Conservation (phyloP, 2,113 vertebrate genomes). For the Cricetomys ansorgei region DNA sequence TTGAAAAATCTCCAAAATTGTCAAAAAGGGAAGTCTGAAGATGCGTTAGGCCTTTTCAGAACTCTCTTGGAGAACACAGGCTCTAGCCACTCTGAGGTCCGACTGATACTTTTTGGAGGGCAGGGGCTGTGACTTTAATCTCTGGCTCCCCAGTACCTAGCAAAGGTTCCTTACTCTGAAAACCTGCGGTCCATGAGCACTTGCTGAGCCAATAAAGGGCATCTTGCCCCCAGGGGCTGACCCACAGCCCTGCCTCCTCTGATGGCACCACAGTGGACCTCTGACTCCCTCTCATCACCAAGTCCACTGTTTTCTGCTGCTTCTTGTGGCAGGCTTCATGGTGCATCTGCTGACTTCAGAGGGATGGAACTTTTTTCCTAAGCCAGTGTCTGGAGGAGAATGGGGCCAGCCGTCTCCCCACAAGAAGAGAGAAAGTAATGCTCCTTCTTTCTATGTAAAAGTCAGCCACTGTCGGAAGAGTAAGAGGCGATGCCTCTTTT, state of each 20-base stretch:
- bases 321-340: background rate
- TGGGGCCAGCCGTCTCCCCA: background rate
- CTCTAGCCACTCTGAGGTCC: background rate
- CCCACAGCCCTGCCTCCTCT: background rate
- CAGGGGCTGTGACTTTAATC: background rate
- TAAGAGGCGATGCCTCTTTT: background rate
- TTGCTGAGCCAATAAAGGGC: background rate
- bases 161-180: background rate
- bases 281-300: background rate
- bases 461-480: background rate
- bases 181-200: background rate
- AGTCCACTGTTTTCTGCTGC: background rate
- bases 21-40: slow-evolving; percentile 39
- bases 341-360: slow-evolving; percentile 24
- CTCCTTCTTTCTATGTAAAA: slow-evolving; percentile 26
- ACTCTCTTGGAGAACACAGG: background rate
- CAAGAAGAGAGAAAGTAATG: slow-evolving; percentile 5
- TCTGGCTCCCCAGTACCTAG: background rate
- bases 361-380: slow-evolving; percentile 21
- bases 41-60: slow-evolving; percentile 45
- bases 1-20: slow-evolving; percentile 63
- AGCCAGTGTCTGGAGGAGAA: slow-evolving; percentile 43
- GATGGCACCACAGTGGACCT: background rate
- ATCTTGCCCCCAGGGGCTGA: background rate
- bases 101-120: background rate